A percentile compares a stretch with the other conserved stretches of the same genome.
phyloP scores from a whole-genome alignment of 2,888 invertebrate genomes.

The Scaptomyza flava region DNA sequence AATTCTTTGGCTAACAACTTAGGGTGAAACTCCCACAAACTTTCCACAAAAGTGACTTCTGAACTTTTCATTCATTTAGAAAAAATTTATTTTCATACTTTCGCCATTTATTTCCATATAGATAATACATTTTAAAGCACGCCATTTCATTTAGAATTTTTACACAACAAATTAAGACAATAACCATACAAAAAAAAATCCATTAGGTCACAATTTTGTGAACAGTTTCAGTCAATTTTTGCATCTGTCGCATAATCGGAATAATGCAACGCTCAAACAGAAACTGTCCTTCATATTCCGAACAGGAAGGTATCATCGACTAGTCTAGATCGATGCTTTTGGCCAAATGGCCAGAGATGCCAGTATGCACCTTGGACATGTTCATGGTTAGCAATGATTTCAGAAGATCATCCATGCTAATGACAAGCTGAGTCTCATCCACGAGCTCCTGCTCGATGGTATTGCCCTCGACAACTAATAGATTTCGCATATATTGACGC shows the following conservation, averaged over 20 bases:
- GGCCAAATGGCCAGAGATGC: conserved; percentile 8
- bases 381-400: conserved; percentile 52
- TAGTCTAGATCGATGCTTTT: conserved; percentile 55
- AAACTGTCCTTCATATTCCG: background rate
- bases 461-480: conserved; percentile 26
- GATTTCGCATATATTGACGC: conserved; percentile 87
- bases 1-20: too few relatives aligned
- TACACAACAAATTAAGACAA: background rate
- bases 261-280: background rate
- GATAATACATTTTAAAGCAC: background rate
- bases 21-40: too few relatives aligned
- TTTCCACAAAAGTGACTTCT: too few relatives aligned
- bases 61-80: too few relatives aligned
- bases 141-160: background rate
- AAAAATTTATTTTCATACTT: too few relatives aligned
- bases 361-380: conserved; percentile 42
- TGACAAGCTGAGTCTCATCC: conserved; percentile 35
- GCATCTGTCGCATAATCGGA: background rate
- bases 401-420: conserved; percentile 58
- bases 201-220: background rate
- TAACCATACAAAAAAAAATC: background rate
- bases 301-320: background rate
- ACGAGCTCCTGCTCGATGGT: background rate
- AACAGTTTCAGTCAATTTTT: background rate
- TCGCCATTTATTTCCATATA: too few relatives aligned